Conservation (phyloP, 1,140 invertebrate species). For the Delia radicum region DNA sequence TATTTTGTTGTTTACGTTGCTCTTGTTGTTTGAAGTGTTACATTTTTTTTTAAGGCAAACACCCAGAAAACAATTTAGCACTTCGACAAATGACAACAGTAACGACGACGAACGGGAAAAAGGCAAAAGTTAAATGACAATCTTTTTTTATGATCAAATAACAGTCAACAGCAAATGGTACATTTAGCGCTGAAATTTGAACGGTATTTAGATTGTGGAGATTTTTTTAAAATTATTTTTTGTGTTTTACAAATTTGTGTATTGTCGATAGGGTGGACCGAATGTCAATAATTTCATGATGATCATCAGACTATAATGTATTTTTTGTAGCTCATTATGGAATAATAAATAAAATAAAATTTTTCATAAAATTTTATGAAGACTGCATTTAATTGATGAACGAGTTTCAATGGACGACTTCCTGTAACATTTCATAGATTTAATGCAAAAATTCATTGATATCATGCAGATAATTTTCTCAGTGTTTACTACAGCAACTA, state of each 20-base stretch:
- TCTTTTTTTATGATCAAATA: not conserved
- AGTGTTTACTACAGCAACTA: too few relatives aligned
- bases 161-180: not conserved
- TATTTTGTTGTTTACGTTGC: not conserved
- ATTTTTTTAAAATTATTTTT: not conserved
- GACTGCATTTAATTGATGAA: too few relatives aligned
- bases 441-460: too few relatives aligned
- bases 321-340: too few relatives aligned
- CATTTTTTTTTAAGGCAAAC: not conserved
- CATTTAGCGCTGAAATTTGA: not conserved
- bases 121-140: not conserved
- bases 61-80: constrained; percentile 10
- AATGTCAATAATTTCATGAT: too few relatives aligned
- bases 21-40: not conserved
- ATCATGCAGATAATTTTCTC: too few relatives aligned
- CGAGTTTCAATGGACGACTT: too few relatives aligned
- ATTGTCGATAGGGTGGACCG: too few relatives aligned
- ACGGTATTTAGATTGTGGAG: not conserved
- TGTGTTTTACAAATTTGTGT: not conserved
- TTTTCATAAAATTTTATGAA: too few relatives aligned
- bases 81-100: not conserved
- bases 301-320: too few relatives aligned
- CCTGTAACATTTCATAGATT: too few relatives aligned
- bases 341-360: too few relatives aligned
- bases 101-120: not conserved